Percentiles rank a stretch among this genome's conserved stretches.
Evolutionary conservation across 2,797 vertebrate species (phyloP).

Genomic region (Pygocentrus nattereri): DNA sequence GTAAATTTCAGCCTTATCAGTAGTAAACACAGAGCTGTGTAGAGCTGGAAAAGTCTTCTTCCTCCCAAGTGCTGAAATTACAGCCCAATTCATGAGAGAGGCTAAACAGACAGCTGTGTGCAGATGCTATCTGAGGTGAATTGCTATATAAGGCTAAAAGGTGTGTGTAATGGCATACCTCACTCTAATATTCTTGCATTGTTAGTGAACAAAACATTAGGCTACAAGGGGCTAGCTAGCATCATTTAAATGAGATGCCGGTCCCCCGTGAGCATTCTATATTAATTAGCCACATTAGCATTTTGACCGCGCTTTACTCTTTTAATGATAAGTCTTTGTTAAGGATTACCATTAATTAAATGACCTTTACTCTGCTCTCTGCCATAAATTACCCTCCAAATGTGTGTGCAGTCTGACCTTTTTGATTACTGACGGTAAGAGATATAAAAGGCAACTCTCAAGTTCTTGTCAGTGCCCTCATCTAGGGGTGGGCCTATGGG

Average conservation of each 20-base stretch:
- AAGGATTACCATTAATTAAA: neutral
- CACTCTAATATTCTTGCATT: neutral
- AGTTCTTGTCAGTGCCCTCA: neutral
- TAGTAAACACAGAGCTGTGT: conserved; percentile 29
- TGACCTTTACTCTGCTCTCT: neutral
- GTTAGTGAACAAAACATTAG: neutral
- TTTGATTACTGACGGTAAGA: neutral
- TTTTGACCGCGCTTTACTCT: neutral
- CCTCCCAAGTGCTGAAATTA: conserved; percentile 18
- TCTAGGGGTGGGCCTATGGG: neutral
- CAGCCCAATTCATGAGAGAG: neutral
- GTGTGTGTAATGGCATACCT: neutral
- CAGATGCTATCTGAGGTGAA: neutral
- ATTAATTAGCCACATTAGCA: neutral
- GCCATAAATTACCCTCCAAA: neutral
- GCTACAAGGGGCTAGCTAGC: neutral
- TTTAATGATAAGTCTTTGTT: neutral
- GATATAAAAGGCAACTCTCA: neutral
- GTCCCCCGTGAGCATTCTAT: neutral
- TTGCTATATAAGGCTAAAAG: neutral
- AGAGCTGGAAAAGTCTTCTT: conserved; percentile 9
- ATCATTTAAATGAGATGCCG: neutral
- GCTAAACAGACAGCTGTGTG: neutral
- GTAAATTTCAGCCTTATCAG: conserved; percentile 30
- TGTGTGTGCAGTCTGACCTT: neutral